phyloP scores from a whole-genome alignment of 2,888 invertebrate genomes.

The Lobophora halterata region DNA sequence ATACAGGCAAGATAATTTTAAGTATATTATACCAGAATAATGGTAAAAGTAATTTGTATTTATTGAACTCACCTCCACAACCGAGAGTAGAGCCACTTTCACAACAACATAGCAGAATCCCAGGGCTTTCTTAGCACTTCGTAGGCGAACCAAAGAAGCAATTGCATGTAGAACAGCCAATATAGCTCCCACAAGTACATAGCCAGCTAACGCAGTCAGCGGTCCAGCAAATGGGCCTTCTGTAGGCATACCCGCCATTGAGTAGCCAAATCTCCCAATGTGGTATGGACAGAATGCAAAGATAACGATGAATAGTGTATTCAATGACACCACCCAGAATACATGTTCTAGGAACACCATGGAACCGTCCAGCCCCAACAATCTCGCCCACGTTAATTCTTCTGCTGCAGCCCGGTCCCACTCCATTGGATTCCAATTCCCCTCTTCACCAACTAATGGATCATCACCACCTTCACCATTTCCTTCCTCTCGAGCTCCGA shows the following conservation, averaged over 20 bases:
- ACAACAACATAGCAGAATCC: constrained; percentile 96
- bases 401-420: constrained; percentile 99
- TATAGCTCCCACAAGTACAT: constrained; percentile 92
- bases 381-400: constrained; percentile 98
- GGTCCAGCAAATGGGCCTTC: constrained; percentile 95
- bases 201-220: constrained; percentile 95
- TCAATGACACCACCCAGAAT: constrained; percentile 98
- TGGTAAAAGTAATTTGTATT: neutral
- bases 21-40: neutral
- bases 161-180: constrained; percentile 92
- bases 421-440: constrained; percentile 99
- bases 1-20: too few relatives aligned
- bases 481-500: constrained; percentile 57
- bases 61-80: constrained; percentile 94
- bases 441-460: constrained; percentile 85
- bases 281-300: constrained; percentile 99
- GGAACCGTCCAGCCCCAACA: constrained; percentile 97
- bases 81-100: constrained; percentile 94
- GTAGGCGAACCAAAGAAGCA: constrained; percentile 89
- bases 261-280: constrained; percentile 92
- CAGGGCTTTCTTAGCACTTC: constrained; percentile 90
- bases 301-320: constrained; percentile 97
- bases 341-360: constrained; percentile 98
- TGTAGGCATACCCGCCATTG: constrained; percentile 73
- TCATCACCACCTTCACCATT: constrained; percentile 70